A percentile compares a stretch with the other conserved stretches of the same genome.
Conservation (phyloP, 2,113 vertebrate genomes). For the Syngnathus floridae region DNA sequence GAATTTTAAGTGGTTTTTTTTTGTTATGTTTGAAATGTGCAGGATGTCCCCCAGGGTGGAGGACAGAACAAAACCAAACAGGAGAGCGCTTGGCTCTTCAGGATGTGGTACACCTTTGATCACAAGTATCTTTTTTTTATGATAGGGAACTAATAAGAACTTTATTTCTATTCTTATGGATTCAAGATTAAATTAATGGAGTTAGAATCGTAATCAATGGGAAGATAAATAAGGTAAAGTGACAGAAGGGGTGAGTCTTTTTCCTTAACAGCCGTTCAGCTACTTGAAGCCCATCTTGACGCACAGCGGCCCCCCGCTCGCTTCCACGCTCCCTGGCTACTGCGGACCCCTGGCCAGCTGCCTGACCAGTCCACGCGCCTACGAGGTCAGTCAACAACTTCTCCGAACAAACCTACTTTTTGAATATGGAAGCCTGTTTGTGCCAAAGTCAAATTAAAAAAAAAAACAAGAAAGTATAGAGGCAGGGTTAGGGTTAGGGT, state of each 20-base stretch:
- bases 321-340: constrained; percentile 86
- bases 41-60: constrained; percentile 65
- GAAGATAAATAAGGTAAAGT: too few relatives aligned
- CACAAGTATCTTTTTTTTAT: constrained; percentile 87
- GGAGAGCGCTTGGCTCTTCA: constrained; percentile 96
- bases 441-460: background rate
- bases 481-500: too few relatives aligned
- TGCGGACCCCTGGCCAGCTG: constrained; percentile 90
- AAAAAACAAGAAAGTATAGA: background rate
- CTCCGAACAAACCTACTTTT: background rate
- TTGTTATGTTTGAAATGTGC: constrained; percentile 7
- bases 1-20: background rate
- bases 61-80: constrained; percentile 87
- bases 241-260: background rate
- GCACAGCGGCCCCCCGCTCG: constrained; percentile 90
- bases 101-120: constrained; percentile 96
- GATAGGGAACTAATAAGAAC: background rate
- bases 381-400: constrained; percentile 75
- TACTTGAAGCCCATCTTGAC: constrained; percentile 97
- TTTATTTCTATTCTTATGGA: background rate
- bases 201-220: too few relatives aligned
- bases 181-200: too few relatives aligned
- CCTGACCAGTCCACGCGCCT: constrained; percentile 89
- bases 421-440: background rate
- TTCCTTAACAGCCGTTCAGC: constrained; percentile 78